Evolutionary conservation across 2,797 vertebrate genomes (phyloP), one percentile per base, ranked within the genome.

Genomic region (Anniella stebbinsi): DNA sequence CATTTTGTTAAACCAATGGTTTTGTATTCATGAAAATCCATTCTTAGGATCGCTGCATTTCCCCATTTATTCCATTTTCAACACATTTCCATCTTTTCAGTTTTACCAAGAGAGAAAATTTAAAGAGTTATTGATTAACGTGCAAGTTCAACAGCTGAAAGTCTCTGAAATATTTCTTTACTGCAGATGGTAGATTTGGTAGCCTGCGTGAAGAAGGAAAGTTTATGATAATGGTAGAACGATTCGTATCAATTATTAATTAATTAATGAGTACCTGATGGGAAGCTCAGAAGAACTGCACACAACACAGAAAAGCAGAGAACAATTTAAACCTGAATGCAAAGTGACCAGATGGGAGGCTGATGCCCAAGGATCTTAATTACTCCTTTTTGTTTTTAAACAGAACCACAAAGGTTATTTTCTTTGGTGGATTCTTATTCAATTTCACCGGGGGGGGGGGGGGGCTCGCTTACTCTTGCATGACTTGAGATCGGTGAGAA

Each of bases 191-290:
- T 92, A 75, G 13, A 57, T n/a, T 70, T 87, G 90, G 12, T 45
- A 25, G 6, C 36, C 51, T 1, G n/a, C 57, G 36, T 69, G 45
- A 83, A 90, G n/a, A 87, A 87, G 60, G 38, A 36, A 54, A 69
- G 57, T 88, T 94, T 93, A 88, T n/a, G 82, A 66, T 51, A 36
- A 11, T 33, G n/a, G 48, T 75, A 86, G 69, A 89, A 84, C 11
- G 78, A 38, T 7, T 84, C 3, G 51, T 77, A 87, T 83, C 60
- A 76, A 60, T 90, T 83, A 83, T 90, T 90, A 90, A 0, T 80
- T 90, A 75, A 77, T 91, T 91, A 66, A 30, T 70, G 30, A 92
- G 38, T 1, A 86, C 9, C 75, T 48, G 33, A 87, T 9, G 89
- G 78, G 54, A 60, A 88, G 30, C 23, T 93, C 63, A 88, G 51